Conservation (phyloP, 2,797 vertebrate genomes). For the Leontocebus nigricollis region DNA sequence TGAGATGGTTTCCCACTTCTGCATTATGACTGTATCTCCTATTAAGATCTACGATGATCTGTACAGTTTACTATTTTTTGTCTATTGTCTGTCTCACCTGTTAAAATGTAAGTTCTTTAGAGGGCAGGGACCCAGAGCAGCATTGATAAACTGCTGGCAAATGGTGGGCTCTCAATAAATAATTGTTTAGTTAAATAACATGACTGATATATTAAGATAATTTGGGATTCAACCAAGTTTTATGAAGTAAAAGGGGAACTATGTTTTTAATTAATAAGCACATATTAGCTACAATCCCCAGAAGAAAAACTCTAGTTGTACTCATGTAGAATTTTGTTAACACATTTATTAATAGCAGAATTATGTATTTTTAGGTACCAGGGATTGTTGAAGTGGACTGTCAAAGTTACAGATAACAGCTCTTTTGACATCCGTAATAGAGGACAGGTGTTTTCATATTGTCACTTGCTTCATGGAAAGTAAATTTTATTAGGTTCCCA, state of each 20-base stretch:
- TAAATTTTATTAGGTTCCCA: not conserved
- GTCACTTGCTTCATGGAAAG: not conserved
- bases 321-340: not conserved
- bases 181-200: not conserved
- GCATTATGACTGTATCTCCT: not conserved
- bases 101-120: not conserved
- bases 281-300: not conserved
- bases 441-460: not conserved
- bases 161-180: not conserved
- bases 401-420: not conserved
- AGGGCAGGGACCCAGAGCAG: not conserved
- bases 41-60: not conserved
- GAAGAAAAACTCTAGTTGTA: not conserved
- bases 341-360: not conserved
- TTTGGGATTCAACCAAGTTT: not conserved
- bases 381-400: not conserved
- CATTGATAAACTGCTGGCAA: not conserved
- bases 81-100: not conserved
- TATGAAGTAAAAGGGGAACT: not conserved
- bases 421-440: not conserved
- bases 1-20: not conserved
- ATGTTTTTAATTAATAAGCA: not conserved
- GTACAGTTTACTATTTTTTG: not conserved
- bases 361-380: not conserved
- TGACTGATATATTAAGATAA: not conserved